A percentile compares a stretch with the other conserved stretches of the same genome.
Conservation (phyloP, 2,797 vertebrate species). For the Spatula versicolor region DNA sequence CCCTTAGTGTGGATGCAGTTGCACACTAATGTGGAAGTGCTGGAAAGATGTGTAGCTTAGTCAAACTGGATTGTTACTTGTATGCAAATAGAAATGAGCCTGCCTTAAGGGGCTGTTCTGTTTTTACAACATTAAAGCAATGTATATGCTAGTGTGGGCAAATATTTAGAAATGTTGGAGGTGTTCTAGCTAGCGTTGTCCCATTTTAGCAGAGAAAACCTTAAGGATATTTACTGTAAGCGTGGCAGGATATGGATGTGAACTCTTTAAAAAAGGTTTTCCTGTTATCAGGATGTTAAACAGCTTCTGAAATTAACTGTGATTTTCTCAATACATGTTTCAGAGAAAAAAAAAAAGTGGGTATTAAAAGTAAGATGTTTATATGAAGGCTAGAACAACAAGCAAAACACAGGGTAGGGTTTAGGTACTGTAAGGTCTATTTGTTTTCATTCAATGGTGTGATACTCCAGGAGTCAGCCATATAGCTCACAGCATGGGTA, state of each 20-base stretch:
- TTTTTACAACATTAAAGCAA: slow-evolving; percentile 20
- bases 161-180: slow-evolving; percentile 46
- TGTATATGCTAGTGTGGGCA: slow-evolving; percentile 11
- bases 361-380: not conserved
- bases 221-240: not conserved
- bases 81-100: slow-evolving; percentile 47
- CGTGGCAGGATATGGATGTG: not conserved
- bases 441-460: not conserved
- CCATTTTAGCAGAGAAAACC: slow-evolving; percentile 7
- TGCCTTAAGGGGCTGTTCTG: slow-evolving; percentile 26
- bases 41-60: slow-evolving; percentile 16
- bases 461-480: not conserved
- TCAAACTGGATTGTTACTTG: slow-evolving; percentile 39
- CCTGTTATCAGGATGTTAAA: not conserved
- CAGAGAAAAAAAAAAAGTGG: not conserved
- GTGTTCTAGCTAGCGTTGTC: not conserved
- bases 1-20: not conserved
- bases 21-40: not conserved
- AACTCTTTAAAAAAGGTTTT: slow-evolving; percentile 2
- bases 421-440: not conserved
- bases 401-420: not conserved
- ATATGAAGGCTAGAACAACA: not conserved
- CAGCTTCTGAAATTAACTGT: not conserved
- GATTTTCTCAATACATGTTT: not conserved
- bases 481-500: not conserved